Evolutionary conservation across 2,797 vertebrate species (phyloP).

Genomic region (Telmatherina bonti): DNA sequence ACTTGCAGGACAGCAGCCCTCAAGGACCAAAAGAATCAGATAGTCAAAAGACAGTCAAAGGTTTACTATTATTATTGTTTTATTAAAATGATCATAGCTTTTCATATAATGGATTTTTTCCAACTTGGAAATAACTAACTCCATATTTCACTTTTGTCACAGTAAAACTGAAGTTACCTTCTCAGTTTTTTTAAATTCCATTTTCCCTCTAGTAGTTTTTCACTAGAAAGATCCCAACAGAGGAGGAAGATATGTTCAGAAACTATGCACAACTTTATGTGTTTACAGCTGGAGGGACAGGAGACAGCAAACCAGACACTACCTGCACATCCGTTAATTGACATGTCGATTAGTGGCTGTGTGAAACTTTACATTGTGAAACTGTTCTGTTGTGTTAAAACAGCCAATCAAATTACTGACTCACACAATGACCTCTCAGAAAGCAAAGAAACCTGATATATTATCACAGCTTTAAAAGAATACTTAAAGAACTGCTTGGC

Average conservation of each 20-base stretch:
- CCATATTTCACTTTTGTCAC: not conserved
- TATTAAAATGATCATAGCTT: not conserved
- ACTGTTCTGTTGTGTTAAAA: not conserved
- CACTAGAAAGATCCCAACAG: not conserved
- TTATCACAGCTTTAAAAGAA: not conserved
- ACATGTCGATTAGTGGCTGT: not conserved
- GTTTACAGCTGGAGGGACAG: not conserved
- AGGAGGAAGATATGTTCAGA: slow-evolving; percentile 34
- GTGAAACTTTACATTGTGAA: slow-evolving; percentile 30
- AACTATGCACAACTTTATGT: slow-evolving; percentile 13
- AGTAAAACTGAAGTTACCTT: not conserved
- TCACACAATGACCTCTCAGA: slow-evolving; percentile 11
- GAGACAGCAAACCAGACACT: slow-evolving; percentile 21
- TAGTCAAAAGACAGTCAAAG: too few species aligned
- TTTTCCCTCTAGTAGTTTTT: not conserved
- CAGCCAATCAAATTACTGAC: slow-evolving; percentile 5
- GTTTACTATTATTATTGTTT: too few species aligned
- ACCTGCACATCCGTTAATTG: not conserved
- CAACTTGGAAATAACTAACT: not conserved
- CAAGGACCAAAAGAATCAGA: too few species aligned
- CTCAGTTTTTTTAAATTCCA: not conserved
- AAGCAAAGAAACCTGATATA: slow-evolving; percentile 9
- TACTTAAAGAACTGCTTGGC: not conserved
- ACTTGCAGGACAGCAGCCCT: too few species aligned
- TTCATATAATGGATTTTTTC: too few species aligned